phyloP scores from a whole-genome alignment of 1,140 invertebrate genomes.

The Saccostrea glomerata region DNA sequence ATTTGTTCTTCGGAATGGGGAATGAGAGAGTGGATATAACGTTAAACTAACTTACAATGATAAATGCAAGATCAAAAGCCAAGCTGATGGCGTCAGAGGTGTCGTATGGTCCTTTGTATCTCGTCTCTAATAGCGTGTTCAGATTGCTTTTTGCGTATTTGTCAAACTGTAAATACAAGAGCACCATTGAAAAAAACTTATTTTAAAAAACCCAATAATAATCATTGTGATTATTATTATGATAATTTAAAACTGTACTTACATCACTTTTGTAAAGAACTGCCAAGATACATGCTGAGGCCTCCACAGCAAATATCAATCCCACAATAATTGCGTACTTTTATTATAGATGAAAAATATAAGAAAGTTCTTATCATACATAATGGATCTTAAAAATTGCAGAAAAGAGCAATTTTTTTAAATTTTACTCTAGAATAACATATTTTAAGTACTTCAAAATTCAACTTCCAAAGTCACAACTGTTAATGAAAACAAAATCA shows the following conservation, averaged over 20 bases:
- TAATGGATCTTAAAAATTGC: too few species aligned
- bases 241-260: neutral
- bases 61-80: conserved; percentile 53
- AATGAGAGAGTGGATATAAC: too few species aligned
- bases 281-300: conserved; percentile 46
- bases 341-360: neutral
- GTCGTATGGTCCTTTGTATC: conserved; percentile 56
- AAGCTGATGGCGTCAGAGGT: conserved; percentile 53
- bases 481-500: too few species aligned
- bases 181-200: too few species aligned
- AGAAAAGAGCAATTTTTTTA: too few species aligned
- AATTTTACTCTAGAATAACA: too few species aligned
- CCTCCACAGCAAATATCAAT: conserved; percentile 46
- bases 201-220: too few species aligned
- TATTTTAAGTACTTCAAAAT: too few species aligned
- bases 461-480: too few species aligned
- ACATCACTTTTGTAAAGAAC: conserved; percentile 51
- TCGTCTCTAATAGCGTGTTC: conserved; percentile 37
- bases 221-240: neutral
- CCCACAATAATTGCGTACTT: conserved; percentile 53
- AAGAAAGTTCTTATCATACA: neutral
- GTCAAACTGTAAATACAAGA: conserved; percentile 47
- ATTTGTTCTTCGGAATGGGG: too few species aligned
- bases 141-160: conserved; percentile 51
- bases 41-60: conserved; percentile 39